These are phyloP conservation scores for Panthera tigris DNA, from an alignment of 2,113 vertebrate species.

Conservation along the genomic window DNA sequence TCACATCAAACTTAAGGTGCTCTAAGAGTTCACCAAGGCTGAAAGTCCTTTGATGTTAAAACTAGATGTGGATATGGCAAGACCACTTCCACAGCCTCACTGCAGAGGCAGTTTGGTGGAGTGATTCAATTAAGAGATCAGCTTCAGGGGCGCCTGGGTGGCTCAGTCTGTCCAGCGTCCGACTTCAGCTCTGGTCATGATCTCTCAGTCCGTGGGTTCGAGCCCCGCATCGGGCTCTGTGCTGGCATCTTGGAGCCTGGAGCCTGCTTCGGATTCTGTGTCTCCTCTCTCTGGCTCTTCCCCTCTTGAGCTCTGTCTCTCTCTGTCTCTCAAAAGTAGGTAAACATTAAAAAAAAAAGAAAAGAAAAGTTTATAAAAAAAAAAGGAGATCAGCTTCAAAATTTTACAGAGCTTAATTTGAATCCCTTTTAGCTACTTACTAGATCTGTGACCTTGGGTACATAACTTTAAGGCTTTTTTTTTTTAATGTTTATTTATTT, in stretches of 20 bases:
- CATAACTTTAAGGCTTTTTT: not conserved
- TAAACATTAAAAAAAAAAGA: too few relatives aligned
- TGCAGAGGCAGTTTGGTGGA: not conserved
- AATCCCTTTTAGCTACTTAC: not conserved
- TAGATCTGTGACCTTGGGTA: not conserved
- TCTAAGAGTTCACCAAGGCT: not conserved
- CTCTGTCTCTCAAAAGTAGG: too few relatives aligned
- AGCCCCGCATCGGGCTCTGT: too few relatives aligned
- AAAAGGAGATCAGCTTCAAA: not conserved
- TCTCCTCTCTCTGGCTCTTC: too few relatives aligned
- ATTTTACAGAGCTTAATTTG: not conserved
- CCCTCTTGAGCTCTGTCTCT: too few relatives aligned
- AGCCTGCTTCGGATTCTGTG: too few relatives aligned
- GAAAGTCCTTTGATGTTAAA: not conserved
- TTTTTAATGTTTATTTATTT: too few relatives aligned
- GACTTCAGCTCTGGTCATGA: too few relatives aligned
- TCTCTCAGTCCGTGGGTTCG: rapidly evolving
- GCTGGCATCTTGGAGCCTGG: too few relatives aligned
- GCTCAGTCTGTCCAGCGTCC: too few relatives aligned
- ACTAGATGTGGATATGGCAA: not conserved
- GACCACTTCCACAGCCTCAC: not conserved
- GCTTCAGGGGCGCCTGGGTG: too few relatives aligned
- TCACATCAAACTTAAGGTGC: not conserved
- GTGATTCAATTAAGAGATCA: not conserved
- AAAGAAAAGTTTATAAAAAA: too few relatives aligned